Evolutionary conservation across 2,113 vertebrate species (phyloP), one percentile per base, ranked within the genome.

Genomic region (Perca schrenkii): DNA sequence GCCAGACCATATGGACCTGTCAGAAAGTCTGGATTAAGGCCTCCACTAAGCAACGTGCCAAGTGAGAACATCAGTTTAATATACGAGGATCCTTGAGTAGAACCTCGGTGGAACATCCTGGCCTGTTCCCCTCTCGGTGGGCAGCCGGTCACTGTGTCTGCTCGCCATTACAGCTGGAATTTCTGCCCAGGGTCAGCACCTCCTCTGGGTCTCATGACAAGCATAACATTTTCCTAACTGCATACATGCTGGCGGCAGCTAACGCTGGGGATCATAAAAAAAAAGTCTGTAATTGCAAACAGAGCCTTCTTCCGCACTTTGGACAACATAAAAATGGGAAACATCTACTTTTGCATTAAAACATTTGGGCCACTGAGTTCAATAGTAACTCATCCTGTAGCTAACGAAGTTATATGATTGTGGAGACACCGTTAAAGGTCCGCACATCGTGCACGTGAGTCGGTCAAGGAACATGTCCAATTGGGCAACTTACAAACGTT

Each of bases 201-300:
- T 86, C 82, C 80, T 71, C 63, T 2, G 89, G 72, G 80, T 61
- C 82, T 82, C 74, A 80, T 74, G 74, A 83, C 83, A 88, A 85
- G 63, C 79, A 83, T 60, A 90, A 86, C 74, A 88, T 93, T 91
- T 88, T 93, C 87, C 85, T 78, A 74, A 90, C 80, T 49, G 83
- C 81, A 66, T 60, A 36, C 79, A 58, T 71, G 34, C 68, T 46
- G 19, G 60, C 17, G 40, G 66, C 52, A 46, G 78, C 31, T 10
- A 56, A 36, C 56, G 72, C 46, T 64, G 70, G 70, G 72, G 77
- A 81, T 81, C 78, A 64, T 85, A 58, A 86, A 71, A 67, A 67
- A 81, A 78, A 22, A 10, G 43, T 47, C 25, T 86, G 46, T 62
- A 91, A 91, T 85, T 91, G 81, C 80, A 87, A 84, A 80, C 85